Evolutionary conservation across 2,797 vertebrate species (phyloP), one percentile per base, ranked within the genome.

Genomic region (Propithecus perrieri): DNA sequence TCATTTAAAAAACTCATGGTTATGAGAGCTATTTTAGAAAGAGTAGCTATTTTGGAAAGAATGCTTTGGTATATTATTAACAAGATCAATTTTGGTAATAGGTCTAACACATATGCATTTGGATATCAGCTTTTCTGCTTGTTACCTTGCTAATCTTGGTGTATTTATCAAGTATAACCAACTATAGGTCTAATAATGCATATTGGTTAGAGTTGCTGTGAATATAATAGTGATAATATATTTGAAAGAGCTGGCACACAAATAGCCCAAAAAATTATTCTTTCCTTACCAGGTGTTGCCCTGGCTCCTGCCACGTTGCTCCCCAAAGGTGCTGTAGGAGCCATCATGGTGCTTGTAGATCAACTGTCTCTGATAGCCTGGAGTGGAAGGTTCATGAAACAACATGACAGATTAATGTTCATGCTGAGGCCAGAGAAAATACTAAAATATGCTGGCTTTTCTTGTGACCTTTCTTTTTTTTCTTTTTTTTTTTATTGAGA

Each of bases 301-400:
- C 87, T 97, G 93, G 0, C 48, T 81, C 35, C 97, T 98, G 0
- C 18, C 93, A 22, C 88, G 41, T 15, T 0, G n/a, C 5, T 98
- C 98, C 24, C 99, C 99, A 74, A 99, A 99, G 14, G 99, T 99
- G 20, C 99, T 99, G 18, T 99, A 99, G 57, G 99, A 99, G 8
- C 99, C 99, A 10, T 99, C 99, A 0, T n/a, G 4, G 22, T 99
- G 99, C 87, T 99, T 99, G 98, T 99, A 99, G 35, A 94, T 99
- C 92, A 99, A 97, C 88, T 99, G 98, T 80, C 98, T 98, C 98
- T 99, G 99, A 96, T 99, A 99, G 4, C 99, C 99, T 99, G 96
- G 72, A 97, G 93, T 0, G 7, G 46, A 95, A 80, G 69, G 30
- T 50, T 81, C 14, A 50, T 7, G 46, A 94, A 95, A 79, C 26